These are phyloP conservation scores for Montipora capricornis DNA, from an alignment of 64 coral and sea anemone species.

Conservation along the genomic window DNA sequence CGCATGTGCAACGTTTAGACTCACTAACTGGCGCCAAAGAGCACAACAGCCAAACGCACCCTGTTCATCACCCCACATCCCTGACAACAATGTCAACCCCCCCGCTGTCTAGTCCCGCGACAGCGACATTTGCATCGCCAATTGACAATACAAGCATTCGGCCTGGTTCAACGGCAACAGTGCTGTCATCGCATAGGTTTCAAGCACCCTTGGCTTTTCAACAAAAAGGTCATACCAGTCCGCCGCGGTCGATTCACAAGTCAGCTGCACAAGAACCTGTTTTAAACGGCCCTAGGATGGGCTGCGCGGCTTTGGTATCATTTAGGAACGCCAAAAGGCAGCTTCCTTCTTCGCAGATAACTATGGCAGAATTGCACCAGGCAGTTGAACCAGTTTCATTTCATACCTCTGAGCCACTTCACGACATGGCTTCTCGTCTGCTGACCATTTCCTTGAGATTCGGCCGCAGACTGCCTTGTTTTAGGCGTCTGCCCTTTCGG, in stretches of 20 bases:
- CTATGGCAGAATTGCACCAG: conserved; percentile 68
- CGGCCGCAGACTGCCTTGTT: conserved; percentile 85
- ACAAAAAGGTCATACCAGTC: conserved; percentile 19
- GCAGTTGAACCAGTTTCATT: conserved; percentile 83
- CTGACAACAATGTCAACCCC: conserved; percentile 31
- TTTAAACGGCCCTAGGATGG: background rate
- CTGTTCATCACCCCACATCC: background rate
- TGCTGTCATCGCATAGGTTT: conserved; percentile 22
- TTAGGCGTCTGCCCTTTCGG: conserved; percentile 81
- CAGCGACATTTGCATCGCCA: background rate
- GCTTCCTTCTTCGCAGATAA: background rate
- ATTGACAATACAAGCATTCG: background rate
- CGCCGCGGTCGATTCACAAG: background rate
- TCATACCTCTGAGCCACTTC: conserved; percentile 70
- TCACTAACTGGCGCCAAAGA: background rate
- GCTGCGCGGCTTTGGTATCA: conserved; percentile 1
- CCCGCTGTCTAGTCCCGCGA: background rate
- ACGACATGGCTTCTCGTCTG: conserved; percentile 70
- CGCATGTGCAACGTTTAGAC: background rate
- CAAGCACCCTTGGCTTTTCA: background rate
- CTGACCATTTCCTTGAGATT: conserved; percentile 79
- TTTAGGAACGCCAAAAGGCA: conserved; percentile 28
- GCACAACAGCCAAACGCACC: background rate
- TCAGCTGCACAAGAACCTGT: background rate
- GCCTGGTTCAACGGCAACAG: background rate